Conservation (phyloP, 2,797 vertebrate species). For the Gymnoscopelus braueri region DNA sequence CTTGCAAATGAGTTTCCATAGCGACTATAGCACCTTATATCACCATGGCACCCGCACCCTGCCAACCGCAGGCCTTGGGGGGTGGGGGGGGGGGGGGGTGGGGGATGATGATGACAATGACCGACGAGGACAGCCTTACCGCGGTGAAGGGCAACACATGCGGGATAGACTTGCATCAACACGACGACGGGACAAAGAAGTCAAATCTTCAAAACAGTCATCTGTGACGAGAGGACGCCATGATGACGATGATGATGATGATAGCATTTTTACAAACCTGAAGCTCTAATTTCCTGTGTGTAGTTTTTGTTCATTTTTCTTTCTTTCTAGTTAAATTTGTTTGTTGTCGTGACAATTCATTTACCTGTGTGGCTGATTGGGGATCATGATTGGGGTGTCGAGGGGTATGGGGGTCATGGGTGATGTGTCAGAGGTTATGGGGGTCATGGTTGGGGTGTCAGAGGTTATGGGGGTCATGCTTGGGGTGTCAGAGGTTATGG, state of each 20-base stretch:
- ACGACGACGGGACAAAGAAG: slow-evolving; percentile 49
- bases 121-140: neutral
- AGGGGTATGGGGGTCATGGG: slow-evolving; percentile 8
- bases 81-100: neutral
- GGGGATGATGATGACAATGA: slow-evolving; percentile 41
- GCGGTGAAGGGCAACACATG: no score
- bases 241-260: slow-evolving; percentile 60
- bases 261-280: slow-evolving; percentile 76
- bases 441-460: neutral
- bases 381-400: slow-evolving; percentile 24
- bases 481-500: no score
- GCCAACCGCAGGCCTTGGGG: slow-evolving; percentile 58
- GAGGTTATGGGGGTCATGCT: no score
- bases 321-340: slow-evolving; percentile 40
- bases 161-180: no score
- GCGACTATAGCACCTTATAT: slow-evolving; percentile 78
- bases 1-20: slow-evolving; percentile 63
- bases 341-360: slow-evolving; percentile 66
- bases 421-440: neutral
- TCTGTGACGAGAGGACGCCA: slow-evolving; percentile 44
- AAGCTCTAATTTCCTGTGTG: slow-evolving; percentile 66
- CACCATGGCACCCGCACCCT: slow-evolving; percentile 70
- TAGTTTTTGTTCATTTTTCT: slow-evolving; percentile 31
- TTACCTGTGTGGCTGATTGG: slow-evolving; percentile 35
- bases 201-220: slow-evolving; percentile 56